Base-by-base conservation (phyloP, 2,113 vertebrate genomes). In the Amphiprion ocellaris region DNA sequence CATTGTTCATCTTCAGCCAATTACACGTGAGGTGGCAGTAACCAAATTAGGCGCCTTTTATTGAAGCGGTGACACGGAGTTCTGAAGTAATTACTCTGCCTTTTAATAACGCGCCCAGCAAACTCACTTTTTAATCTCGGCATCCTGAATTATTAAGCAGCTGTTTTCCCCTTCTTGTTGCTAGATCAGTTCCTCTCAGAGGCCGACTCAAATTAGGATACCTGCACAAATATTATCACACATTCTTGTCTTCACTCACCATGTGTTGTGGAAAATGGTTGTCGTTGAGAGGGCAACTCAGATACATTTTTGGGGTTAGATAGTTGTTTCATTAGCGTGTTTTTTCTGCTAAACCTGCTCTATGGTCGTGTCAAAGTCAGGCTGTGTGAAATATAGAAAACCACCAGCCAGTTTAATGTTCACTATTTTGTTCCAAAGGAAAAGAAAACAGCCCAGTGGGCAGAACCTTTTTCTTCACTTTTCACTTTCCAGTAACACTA, bases 121-220 rank as follows among this genome's bases (percentile, higher is more conserved):
- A 92, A 92, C 89, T 82, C 86, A 54, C 89, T 90, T 92, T 95
- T 95, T 95, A 94, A 95, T 95, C 92, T 94, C 87, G 55, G 58
- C 72, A 49, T 93, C 73, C 80, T 96, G 91, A 95, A 95, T 95
- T 94, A 96, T 95, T 94, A 92, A 96, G 86, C 89, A 93, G 84
- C 87, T 91, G 85, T 81, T 91, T 92, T 74, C 75, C 74, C 61
- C 44, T 67, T 65, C 64, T 68, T 52, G 11, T 53, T 47, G 21
- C 73, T 52, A 28, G 50, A 81, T 87, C 81, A 59, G 77, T 83
- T 91, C 70, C 79, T 72, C 59, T 84, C 56, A 54, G 49, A 76
- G 54, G 44, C 62, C 11, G 24, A 21, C 21, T 21, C 21, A 21
- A 21, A 21, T 21, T 21, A 21, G 21, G 21, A 21, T 21, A 21